These are phyloP conservation scores for Lota lota DNA, from an alignment of 2,113 vertebrate genomes.

Conservation along the genomic window DNA sequence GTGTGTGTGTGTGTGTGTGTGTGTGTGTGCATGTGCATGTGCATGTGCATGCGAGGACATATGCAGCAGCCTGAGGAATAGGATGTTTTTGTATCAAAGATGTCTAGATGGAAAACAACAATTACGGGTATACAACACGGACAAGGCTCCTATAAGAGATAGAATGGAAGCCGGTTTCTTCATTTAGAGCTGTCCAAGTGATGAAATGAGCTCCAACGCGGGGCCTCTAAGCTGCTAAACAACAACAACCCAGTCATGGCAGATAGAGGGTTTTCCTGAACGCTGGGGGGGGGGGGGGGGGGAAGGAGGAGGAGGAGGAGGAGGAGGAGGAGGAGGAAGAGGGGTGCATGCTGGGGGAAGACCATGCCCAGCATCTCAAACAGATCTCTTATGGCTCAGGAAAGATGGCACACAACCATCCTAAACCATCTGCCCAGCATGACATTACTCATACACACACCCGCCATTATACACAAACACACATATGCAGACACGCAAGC, in stretches of 20 bases:
- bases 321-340: too few species aligned
- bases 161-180: slow-evolving; percentile 39
- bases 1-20: slow-evolving; percentile 32
- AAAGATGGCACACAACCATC: slow-evolving; percentile 16
- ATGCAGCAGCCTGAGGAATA: slow-evolving; percentile 34
- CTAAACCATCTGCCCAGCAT: background rate
- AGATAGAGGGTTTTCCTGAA: slow-evolving; percentile 18
- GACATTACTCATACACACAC: background rate
- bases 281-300: too few species aligned
- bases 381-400: slow-evolving; percentile 28
- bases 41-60: slow-evolving; percentile 17
- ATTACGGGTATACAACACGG: slow-evolving; percentile 49
- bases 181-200: slow-evolving; percentile 31
- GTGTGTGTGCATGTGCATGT: slow-evolving; percentile 7
- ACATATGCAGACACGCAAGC: background rate
- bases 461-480: background rate
- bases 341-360: slow-evolving; percentile 30
- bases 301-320: too few species aligned
- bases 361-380: slow-evolving; percentile 48
- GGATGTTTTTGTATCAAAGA: slow-evolving; percentile 49
- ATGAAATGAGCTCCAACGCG: slow-evolving; percentile 24
- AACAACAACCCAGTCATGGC: slow-evolving; percentile 33
- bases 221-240: slow-evolving; percentile 12
- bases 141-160: slow-evolving; percentile 10
- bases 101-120: slow-evolving; percentile 52